Conservation (phyloP, 2,113 vertebrate species). For the Burhinus oedicnemus region DNA sequence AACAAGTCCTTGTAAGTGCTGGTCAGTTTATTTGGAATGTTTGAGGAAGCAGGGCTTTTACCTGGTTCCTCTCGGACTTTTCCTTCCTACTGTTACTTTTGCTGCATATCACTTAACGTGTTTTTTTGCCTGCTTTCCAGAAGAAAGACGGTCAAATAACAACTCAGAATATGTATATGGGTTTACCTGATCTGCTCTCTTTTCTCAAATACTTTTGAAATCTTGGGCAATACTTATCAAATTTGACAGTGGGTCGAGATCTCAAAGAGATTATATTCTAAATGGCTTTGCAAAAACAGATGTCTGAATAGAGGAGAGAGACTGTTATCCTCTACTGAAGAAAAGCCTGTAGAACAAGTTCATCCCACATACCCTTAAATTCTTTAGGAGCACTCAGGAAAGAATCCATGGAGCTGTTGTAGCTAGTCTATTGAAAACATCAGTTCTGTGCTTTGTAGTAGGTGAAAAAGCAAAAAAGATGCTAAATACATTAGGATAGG, state of each 20-base stretch:
- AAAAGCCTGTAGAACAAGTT: not conserved
- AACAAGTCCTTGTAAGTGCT: not conserved
- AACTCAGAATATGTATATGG: not conserved
- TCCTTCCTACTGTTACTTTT: not conserved
- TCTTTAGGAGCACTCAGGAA: not conserved
- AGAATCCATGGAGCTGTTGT: not conserved
- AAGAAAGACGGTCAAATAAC: not conserved
- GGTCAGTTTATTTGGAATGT: not conserved
- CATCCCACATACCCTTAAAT: not conserved
- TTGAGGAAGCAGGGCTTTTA: not conserved
- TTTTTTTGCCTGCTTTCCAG: not conserved
- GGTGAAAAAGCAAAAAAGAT: not conserved
- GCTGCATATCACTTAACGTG: accelerated
- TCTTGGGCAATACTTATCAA: not conserved
- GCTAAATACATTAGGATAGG: not conserved
- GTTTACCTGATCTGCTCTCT: not conserved
- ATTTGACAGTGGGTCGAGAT: not conserved
- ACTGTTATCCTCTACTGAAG: not conserved
- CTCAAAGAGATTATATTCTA: not conserved
- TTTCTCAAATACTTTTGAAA: not conserved
- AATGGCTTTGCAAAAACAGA: not conserved
- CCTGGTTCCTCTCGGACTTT: not conserved
- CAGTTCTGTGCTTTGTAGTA: not conserved
- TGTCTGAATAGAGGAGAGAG: not conserved
- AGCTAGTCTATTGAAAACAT: not conserved